Conservation (phyloP, 2,113 vertebrate genomes). For the Nymphicus hollandicus region DNA sequence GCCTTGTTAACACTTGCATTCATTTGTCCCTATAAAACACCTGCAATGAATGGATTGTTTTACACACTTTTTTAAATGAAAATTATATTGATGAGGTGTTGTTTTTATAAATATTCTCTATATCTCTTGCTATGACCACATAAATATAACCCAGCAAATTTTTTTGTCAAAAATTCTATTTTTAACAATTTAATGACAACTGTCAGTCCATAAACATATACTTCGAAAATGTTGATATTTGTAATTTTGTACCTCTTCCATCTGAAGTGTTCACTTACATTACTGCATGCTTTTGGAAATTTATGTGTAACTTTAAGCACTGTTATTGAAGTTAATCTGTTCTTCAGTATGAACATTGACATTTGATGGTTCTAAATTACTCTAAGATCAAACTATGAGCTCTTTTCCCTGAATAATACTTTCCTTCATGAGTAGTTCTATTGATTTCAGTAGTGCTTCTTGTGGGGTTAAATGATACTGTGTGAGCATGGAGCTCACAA, state of each 20-base stretch:
- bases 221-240: slow-evolving; percentile 48
- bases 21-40: slow-evolving; percentile 72
- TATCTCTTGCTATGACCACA: slow-evolving; percentile 9
- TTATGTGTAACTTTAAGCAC: slow-evolving; percentile 18
- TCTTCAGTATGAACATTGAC: slow-evolving; percentile 27
- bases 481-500: background rate
- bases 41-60: slow-evolving; percentile 26
- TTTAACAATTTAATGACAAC: slow-evolving; percentile 59
- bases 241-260: slow-evolving; percentile 18
- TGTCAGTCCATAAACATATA: slow-evolving; percentile 64
- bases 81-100: slow-evolving; percentile 43
- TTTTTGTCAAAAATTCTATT: slow-evolving; percentile 66
- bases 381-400: background rate
- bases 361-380: slow-evolving; percentile 33
- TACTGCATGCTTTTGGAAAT: slow-evolving; percentile 42
- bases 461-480: background rate
- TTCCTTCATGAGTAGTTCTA: background rate
- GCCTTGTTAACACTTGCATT: slow-evolving; percentile 84
- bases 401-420: background rate
- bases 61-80: slow-evolving; percentile 25
- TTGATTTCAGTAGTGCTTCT: background rate
- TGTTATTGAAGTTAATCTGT: slow-evolving; percentile 12
- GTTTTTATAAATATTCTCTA: slow-evolving; percentile 47
- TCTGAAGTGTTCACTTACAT: slow-evolving; percentile 21
- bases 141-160: slow-evolving; percentile 56